Conservation (phyloP, 2,888 invertebrate genomes). For the Lasioglossum figueresi region DNA sequence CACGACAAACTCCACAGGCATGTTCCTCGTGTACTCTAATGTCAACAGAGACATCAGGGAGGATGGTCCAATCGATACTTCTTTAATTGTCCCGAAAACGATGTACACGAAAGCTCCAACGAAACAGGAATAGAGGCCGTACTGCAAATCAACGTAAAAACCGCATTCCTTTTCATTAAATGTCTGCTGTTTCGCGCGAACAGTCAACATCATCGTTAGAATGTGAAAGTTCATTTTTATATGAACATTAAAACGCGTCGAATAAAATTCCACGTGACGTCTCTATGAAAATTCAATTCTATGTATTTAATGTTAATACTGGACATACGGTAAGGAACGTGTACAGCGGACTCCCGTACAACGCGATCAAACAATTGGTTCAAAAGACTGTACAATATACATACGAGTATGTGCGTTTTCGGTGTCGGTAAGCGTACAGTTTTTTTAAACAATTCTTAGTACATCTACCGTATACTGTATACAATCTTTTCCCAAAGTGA, state of each 20-base stretch:
- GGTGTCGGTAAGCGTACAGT: too few relatives aligned
- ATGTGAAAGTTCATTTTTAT: background rate
- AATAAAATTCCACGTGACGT: background rate
- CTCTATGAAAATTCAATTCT: background rate
- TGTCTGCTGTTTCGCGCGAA: background rate
- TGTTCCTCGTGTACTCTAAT: constrained; percentile 88
- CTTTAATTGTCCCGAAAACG: constrained; percentile 93
- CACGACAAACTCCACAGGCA: constrained; percentile 90
- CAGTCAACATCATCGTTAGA: background rate
- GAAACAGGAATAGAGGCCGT: constrained; percentile 96
- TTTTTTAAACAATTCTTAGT: too few relatives aligned
- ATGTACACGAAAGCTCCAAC: constrained; percentile 93
- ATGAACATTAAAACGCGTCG: background rate
- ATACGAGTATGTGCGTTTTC: too few relatives aligned
- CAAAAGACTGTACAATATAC: too few relatives aligned
- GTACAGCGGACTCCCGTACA: background rate
- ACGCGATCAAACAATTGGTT: background rate
- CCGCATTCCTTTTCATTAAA: background rate
- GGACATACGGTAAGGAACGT: background rate
- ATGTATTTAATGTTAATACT: too few relatives aligned
- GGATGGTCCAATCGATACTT: constrained; percentile 96
- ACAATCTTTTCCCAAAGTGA: too few relatives aligned
- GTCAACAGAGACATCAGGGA: constrained; percentile 96
- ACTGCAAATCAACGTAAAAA: constrained; percentile 83
- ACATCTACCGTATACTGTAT: too few relatives aligned